phyloP scores from a whole-genome alignment of 2,113 vertebrate genomes.

The Lota lota region DNA sequence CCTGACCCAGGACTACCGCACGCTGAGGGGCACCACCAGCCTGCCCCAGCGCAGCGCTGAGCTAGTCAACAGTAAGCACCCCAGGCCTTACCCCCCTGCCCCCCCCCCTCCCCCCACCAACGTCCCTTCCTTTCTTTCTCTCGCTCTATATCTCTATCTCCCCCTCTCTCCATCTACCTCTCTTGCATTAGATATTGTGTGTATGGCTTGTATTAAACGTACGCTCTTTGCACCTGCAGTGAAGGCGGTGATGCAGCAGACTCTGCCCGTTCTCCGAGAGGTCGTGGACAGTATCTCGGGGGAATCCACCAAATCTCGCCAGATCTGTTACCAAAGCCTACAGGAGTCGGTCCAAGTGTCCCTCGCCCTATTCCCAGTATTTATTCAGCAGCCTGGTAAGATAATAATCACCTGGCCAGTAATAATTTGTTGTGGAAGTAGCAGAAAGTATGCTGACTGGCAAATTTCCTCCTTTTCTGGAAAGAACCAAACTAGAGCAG shows the following conservation, averaged over 20 bases:
- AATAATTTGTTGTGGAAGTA: too few species aligned
- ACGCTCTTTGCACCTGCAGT: constrained; percentile 64
- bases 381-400: constrained; percentile 96
- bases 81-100: too few species aligned
- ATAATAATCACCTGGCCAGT: background rate
- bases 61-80: constrained; percentile 82
- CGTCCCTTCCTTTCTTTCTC: too few species aligned
- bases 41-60: constrained; percentile 79
- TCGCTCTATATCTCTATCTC: too few species aligned
- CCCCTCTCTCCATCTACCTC: background rate
- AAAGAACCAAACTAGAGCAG: too few species aligned
- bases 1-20: constrained; percentile 86
- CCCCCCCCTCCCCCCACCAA: too few species aligned
- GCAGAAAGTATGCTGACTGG: too few species aligned
- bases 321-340: constrained; percentile 97
- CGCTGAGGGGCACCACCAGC: constrained; percentile 77
- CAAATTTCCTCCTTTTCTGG: too few species aligned
- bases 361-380: constrained; percentile 90
- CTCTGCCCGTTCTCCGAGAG: constrained; percentile 88
- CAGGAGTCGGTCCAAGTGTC: constrained; percentile 98
- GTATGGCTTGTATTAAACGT: too few species aligned
- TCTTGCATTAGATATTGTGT: background rate
- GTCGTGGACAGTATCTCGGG: constrained; percentile 91
- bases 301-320: constrained; percentile 94
- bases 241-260: constrained; percentile 90